These are phyloP conservation scores for Rhynchomys soricoides DNA, from an alignment of 2,113 vertebrate genomes.

Conservation along the genomic window DNA sequence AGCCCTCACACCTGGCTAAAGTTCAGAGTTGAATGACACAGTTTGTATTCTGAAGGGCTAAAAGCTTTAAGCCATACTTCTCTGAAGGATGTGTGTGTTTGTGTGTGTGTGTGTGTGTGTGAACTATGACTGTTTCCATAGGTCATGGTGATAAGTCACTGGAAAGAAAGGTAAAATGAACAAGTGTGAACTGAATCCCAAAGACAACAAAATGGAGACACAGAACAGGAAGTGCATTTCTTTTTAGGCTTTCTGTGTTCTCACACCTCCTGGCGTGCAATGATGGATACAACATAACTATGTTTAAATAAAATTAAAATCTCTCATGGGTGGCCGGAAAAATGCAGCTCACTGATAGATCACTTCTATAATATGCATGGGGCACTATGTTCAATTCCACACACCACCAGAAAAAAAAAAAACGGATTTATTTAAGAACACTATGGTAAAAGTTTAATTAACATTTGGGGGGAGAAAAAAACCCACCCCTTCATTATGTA, in stretches of 20 bases:
- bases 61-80: background rate
- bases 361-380: background rate
- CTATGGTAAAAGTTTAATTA: background rate
- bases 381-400: background rate
- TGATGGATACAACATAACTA: background rate
- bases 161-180: conserved; percentile 1
- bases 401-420: background rate
- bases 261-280: no score
- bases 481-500: background rate
- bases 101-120: background rate
- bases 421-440: background rate
- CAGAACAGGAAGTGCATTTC: background rate
- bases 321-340: background rate
- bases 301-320: background rate
- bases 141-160: background rate
- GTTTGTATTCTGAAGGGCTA: background rate
- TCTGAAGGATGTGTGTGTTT: background rate
- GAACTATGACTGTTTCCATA: background rate
- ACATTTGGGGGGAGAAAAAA: background rate
- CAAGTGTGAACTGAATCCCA: background rate
- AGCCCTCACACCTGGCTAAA: background rate
- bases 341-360: background rate
- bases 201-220: background rate
- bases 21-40: conserved; percentile 25
- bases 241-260: background rate